phyloP scores from a whole-genome alignment of 2,797 vertebrate species.

The Microcaecilia unicolor region DNA sequence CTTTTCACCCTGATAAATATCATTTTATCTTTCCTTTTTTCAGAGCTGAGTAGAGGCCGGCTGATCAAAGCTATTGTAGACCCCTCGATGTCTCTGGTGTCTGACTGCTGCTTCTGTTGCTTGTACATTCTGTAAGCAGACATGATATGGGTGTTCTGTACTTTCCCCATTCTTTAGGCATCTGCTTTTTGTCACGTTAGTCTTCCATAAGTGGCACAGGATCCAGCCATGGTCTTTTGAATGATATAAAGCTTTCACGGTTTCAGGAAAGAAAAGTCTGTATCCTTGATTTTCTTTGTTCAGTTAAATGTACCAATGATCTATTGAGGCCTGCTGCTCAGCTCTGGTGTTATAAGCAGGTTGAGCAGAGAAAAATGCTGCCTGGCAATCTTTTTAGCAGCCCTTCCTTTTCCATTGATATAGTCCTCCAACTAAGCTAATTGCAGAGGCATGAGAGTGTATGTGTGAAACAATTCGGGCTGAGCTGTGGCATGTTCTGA shows the following conservation, averaged over 20 bases:
- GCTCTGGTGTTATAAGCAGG: constrained; percentile 16
- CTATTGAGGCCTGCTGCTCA: constrained; percentile 16
- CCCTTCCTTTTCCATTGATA: constrained; percentile 3
- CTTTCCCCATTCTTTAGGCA: not conserved
- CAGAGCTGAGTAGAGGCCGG: too few species aligned
- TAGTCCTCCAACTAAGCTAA: constrained; percentile 29
- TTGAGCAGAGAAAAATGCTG: not conserved
- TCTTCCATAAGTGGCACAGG: not conserved
- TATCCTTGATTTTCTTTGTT: constrained; percentile 3
- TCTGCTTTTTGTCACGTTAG: constrained; percentile 5
- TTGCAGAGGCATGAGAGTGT: constrained; percentile 40
- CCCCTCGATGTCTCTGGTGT: not conserved
- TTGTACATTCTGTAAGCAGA: not conserved
- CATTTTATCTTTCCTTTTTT: too few species aligned
- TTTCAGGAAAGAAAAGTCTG: constrained; percentile 6
- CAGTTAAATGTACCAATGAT: constrained; percentile 2
- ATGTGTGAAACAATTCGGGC: constrained; percentile 25
- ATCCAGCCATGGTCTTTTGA: not conserved
- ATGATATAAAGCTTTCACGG: not conserved
- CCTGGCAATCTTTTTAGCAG: constrained; percentile 30
- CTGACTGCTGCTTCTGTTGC: not conserved
- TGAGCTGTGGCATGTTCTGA: constrained; percentile 19
- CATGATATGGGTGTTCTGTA: not conserved
- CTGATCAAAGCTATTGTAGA: too few species aligned
- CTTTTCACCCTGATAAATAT: too few species aligned